Evolutionary conservation across 2,797 vertebrate genomes (phyloP).

Genomic region (Acridotheres tristis): DNA sequence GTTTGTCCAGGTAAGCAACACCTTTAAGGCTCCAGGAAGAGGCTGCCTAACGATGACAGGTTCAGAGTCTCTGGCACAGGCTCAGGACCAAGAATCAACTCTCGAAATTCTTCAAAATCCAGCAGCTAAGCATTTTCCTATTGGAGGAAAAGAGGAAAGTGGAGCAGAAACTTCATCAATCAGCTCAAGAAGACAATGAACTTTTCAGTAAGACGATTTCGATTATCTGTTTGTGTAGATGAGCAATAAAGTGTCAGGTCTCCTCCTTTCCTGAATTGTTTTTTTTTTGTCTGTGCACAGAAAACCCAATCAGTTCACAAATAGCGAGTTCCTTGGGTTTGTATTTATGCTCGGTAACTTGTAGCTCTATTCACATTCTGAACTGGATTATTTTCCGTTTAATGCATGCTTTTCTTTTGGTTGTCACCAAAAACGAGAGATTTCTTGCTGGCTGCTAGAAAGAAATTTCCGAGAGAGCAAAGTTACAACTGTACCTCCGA

Average conservation of each 20-base stretch:
- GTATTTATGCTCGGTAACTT: conserved; percentile 84
- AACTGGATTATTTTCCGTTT: conserved; percentile 74
- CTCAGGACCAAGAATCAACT: background rate
- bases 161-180: background rate
- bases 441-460: conserved; percentile 76
- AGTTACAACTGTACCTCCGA: conserved; percentile 41
- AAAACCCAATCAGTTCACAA: conserved; percentile 10
- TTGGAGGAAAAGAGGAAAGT: background rate
- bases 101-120: background rate
- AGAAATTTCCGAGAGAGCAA: conserved; percentile 83
- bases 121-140: background rate
- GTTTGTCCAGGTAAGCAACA: background rate
- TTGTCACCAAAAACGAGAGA: conserved; percentile 81
- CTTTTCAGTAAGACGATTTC: background rate
- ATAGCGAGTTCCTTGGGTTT: conserved; percentile 75
- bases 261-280: background rate
- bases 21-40: background rate
- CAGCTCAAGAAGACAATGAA: background rate
- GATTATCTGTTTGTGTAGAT: background rate
- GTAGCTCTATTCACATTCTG: conserved; percentile 79
- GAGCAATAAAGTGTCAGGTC: background rate
- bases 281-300: background rate
- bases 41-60: background rate
- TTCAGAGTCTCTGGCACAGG: background rate
- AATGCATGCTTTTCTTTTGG: conserved; percentile 68